These are phyloP conservation scores for Aurelia aurita DNA, from an alignment of 30 jellyfish, hydroid and myxozoan genomes.

Conservation along the genomic window DNA sequence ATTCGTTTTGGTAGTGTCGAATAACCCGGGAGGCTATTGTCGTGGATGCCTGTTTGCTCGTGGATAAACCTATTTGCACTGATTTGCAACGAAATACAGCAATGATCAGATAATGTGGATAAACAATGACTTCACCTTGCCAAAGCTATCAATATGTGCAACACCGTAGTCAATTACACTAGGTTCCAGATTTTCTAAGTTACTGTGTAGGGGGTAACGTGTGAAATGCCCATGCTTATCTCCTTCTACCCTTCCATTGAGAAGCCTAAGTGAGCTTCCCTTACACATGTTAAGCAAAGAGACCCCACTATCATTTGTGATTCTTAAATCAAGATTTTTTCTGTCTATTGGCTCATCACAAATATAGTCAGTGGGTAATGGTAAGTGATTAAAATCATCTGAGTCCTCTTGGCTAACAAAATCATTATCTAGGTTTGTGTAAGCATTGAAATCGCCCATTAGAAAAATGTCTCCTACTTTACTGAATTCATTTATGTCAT, in stretches of 20 bases:
- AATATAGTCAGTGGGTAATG: background rate
- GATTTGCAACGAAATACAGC: background rate
- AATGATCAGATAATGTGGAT: slow-evolving; percentile 1
- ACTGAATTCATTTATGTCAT: background rate
- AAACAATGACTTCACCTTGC: background rate
- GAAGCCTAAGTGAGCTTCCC: background rate
- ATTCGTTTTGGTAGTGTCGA: background rate
- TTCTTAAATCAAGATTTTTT: background rate
- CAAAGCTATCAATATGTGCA: background rate
- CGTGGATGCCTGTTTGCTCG: background rate
- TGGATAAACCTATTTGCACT: background rate
- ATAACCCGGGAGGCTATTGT: background rate
- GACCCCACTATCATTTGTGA: slow-evolving; percentile 1
- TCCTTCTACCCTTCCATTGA: slow-evolving; percentile 5
- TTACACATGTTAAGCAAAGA: background rate
- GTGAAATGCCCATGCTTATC: slow-evolving; percentile 3
- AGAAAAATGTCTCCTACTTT: background rate
- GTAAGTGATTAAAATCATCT: background rate
- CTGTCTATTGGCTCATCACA: background rate
- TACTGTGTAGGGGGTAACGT: background rate
- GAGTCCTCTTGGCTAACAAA: background rate
- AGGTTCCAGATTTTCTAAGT: background rate
- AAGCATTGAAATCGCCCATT: background rate
- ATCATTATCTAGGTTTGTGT: background rate
- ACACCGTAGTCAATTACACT: slow-evolving; percentile 6